Base-by-base conservation (phyloP, 2,113 vertebrate species). In the Prolemur simus region DNA sequence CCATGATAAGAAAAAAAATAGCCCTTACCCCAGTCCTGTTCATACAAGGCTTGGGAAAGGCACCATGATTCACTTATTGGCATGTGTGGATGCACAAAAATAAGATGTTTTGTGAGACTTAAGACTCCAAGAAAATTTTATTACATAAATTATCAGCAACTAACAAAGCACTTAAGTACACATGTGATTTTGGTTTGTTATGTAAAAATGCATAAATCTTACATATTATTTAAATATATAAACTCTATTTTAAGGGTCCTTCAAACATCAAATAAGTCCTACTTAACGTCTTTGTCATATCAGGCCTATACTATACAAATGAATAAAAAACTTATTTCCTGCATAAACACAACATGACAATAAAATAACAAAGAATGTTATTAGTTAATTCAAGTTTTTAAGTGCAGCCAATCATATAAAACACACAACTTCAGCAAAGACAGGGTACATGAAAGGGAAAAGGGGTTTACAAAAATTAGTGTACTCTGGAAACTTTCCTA, bases 1-100 rank as follows among this genome's bases (percentile, higher is more conserved):
- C 71, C 86, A 93, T 87, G 96, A 96, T 96, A 98, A 97, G 42
- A 94, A 94, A 98, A 98, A 93, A 95, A 97, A 97, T 64, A 98
- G 97, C 98, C 98, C 98, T 99, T 99, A 99, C 98, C 98, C 99
- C 99, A 99, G 98, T 99, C 99, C 98, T 99, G 98, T 98, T 99
- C 99, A 98, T 99, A 99, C 98, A 99, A 99, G 98, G 98, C 99
- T 99, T 99, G 99, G 99, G 98, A 99, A 99, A 99, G 98, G 98
- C 98, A 99, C 98, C 98, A 97, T 98, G 98, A 99, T 98, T 99
- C 98, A 99, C 98, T 99, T 99, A 99, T 98, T 98, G 98, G 98
- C 98, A 99, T 98, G 98, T 98, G 98, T 98, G 98, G 98, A 98
- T 98, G 98, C 98, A 99, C 97, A 99, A 99, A 99, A 99, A 98